Conservation (phyloP, 2,113 vertebrate genomes). For the Ovis canadensis region DNA sequence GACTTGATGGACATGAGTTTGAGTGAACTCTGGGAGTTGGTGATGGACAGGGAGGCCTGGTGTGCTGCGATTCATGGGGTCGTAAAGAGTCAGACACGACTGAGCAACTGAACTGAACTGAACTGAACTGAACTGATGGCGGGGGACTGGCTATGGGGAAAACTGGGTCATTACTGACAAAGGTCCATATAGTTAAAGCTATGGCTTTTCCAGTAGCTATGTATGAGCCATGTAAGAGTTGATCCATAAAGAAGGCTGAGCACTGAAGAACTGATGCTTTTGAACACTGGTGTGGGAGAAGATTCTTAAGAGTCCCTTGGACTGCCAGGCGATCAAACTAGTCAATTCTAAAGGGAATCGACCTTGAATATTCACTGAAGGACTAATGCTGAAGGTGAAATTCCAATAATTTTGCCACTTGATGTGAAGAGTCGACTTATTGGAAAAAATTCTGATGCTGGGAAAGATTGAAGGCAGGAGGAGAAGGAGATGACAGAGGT, state of each 20-base stretch:
- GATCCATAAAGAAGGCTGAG: not conserved
- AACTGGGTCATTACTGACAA: not conserved
- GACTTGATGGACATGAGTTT: too few species aligned
- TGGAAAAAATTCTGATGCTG: not conserved
- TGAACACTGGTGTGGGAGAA: rapidly evolving
- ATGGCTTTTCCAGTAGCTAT: not conserved
- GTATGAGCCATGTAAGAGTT: not conserved
- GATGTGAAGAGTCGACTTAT: not conserved
- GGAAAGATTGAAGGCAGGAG: not conserved
- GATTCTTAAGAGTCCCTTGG: not conserved
- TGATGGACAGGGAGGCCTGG: too few species aligned
- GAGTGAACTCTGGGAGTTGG: too few species aligned
- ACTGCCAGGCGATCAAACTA: not conserved
- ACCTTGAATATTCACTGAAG: not conserved
- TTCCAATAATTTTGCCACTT: not conserved
- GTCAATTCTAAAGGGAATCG: not conserved
- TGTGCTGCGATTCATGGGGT: too few species aligned
- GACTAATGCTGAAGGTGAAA: not conserved
- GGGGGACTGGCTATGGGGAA: not conserved
- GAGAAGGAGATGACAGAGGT: not conserved
- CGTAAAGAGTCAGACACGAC: rapidly evolving
- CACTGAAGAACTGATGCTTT: not conserved
- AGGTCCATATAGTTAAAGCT: not conserved
- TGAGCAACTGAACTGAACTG: too few species aligned
- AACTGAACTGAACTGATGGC: not conserved